Evolutionary conservation across 1,140 invertebrate genomes (phyloP).

Genomic region (Periplaneta americana): DNA sequence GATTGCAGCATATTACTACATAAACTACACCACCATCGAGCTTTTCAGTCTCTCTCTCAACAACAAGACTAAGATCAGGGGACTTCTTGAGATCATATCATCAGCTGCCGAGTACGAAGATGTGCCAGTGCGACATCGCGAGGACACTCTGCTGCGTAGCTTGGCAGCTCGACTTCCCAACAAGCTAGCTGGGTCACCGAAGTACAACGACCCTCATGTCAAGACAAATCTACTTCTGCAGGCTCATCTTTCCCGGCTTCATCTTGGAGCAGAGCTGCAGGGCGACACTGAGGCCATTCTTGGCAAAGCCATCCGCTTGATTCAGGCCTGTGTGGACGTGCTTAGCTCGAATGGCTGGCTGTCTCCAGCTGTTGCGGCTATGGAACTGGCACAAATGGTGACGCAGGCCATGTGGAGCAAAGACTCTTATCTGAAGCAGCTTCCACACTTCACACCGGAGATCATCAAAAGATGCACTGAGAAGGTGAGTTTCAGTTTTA

Average conservation of each 20-base stretch:
- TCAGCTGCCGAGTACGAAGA: conserved; percentile 95
- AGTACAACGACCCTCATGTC: conserved; percentile 86
- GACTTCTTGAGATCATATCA: conserved; percentile 95
- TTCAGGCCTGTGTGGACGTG: conserved; percentile 99
- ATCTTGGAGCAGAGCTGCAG: conserved; percentile 92
- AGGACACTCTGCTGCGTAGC: conserved; percentile 84
- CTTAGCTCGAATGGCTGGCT: conserved; percentile 97
- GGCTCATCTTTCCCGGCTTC: conserved; percentile 85
- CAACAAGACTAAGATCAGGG: conserved; percentile 95
- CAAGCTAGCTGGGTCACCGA: conserved; percentile 48
- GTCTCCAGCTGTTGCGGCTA: conserved; percentile 94
- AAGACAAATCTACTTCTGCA: conserved; percentile 96
- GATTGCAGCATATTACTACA: conserved; percentile 99
- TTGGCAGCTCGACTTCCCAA: conserved; percentile 74
- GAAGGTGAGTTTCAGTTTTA: conserved; percentile 48
- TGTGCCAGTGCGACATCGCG: conserved; percentile 90
- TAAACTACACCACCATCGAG: conserved; percentile 98
- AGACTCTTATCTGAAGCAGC: conserved; percentile 94
- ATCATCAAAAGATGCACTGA: conserved; percentile 89
- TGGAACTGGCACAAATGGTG: conserved; percentile 99
- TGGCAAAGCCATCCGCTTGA: conserved; percentile 81
- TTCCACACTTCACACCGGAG: conserved; percentile 91
- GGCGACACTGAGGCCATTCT: conserved; percentile 93
- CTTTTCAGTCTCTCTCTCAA: conserved; percentile 96
- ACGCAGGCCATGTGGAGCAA: conserved; percentile 99